Conservation (phyloP, 2,888 invertebrate genomes). For the Drosophila sordidula region DNA sequence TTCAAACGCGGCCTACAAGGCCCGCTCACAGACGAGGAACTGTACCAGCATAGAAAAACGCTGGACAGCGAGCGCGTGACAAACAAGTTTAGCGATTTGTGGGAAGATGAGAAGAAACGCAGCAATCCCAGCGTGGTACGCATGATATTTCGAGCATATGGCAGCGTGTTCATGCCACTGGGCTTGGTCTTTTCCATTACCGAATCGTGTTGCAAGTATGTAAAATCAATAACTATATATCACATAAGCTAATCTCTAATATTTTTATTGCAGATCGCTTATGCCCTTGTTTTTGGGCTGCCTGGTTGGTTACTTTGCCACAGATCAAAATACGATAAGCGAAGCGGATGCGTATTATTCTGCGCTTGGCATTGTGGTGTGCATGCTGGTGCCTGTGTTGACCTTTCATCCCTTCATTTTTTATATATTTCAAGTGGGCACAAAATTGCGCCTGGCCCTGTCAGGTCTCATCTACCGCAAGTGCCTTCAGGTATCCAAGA, state of each 20-base stretch:
- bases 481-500: conserved; percentile 89
- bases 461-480: conserved; percentile 92
- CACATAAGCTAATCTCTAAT: not conserved
- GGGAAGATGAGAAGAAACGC: conserved; percentile 84
- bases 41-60: conserved; percentile 86
- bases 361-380: conserved; percentile 88
- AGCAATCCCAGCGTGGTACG: conserved; percentile 85
- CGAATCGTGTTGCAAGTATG: conserved; percentile 83
- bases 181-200: conserved; percentile 78
- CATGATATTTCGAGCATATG: conserved; percentile 85
- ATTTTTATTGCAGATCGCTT: conserved; percentile 84
- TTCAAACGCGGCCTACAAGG: conserved; percentile 86
- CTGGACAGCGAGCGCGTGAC: conserved; percentile 86
- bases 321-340: conserved; percentile 86
- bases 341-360: conserved; percentile 88
- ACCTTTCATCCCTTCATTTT: conserved; percentile 91
- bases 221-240: conserved; percentile 2
- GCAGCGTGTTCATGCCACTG: conserved; percentile 79
- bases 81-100: conserved; percentile 84
- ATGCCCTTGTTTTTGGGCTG: conserved; percentile 89
- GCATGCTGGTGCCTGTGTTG: conserved; percentile 86
- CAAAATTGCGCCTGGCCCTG: conserved; percentile 89
- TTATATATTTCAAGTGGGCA: conserved; percentile 89
- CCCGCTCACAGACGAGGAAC: conserved; percentile 86
- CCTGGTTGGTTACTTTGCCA: conserved; percentile 88